A percentile compares a stretch with the other conserved stretches of the same genome.
These are phyloP conservation scores for Nothocercus julius DNA, from an alignment of 2,113 vertebrate genomes.

Conservation along the genomic window DNA sequence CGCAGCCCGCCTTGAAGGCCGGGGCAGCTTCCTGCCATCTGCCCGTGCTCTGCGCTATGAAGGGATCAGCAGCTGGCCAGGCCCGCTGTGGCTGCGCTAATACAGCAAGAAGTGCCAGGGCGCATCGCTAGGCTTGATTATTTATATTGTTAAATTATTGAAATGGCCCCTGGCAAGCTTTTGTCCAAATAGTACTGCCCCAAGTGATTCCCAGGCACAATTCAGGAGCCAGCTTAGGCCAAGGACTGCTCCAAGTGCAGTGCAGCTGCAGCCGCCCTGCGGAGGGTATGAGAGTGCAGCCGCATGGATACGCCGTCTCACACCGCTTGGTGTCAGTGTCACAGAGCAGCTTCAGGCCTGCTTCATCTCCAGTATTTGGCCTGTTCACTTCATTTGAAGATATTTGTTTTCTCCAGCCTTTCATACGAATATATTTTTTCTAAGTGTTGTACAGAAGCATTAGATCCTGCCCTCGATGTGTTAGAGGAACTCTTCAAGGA, in stretches of 20 bases:
- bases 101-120: slow-evolving; percentile 24
- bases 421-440: neutral
- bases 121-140: slow-evolving; percentile 12
- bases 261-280: neutral
- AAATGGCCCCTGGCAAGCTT: slow-evolving; percentile 40
- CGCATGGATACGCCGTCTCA: neutral
- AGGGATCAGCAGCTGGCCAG: slow-evolving; percentile 3
- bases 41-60: neutral
- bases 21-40: slow-evolving; percentile 3
- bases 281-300: neutral
- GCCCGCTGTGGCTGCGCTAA: slow-evolving; percentile 44
- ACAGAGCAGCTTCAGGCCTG: neutral
- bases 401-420: neutral
- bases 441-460: neutral
- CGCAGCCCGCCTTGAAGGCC: neutral
- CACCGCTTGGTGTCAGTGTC: neutral
- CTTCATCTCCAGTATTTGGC: neutral
- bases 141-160: slow-evolving; percentile 57
- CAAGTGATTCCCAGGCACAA: neutral
- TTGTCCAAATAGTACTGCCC: slow-evolving; percentile 3
- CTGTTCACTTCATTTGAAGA: neutral
- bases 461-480: neutral
- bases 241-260: neutral
- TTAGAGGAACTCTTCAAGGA: neutral
- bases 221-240: neutral